phyloP scores from a whole-genome alignment of 2,888 invertebrate species.

The Habrosyne pyritoides region DNA sequence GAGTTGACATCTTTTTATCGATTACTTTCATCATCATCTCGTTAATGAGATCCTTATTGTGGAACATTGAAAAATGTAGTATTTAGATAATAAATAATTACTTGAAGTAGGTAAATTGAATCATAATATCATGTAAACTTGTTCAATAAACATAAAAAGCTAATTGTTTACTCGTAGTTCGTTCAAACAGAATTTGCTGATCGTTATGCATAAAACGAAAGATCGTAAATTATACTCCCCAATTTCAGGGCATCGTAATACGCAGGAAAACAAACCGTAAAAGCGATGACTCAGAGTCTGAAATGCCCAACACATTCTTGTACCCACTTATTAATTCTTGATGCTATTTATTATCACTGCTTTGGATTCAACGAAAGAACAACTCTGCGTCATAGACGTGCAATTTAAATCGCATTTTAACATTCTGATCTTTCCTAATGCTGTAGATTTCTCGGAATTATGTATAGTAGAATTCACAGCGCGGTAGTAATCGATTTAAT shows the following conservation, averaged over 20 bases:
- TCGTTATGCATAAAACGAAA: constrained; percentile 28
- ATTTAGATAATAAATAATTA: no score
- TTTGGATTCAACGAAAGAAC: neutral
- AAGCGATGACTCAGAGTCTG: constrained; percentile 28
- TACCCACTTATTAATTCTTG: neutral
- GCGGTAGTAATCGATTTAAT: neutral
- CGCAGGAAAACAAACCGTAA: constrained; percentile 37
- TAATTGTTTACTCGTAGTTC: constrained; percentile 3
- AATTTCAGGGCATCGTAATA: constrained; percentile 29
- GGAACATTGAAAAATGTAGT: no score
- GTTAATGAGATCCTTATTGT: neutral
- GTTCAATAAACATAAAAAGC: neutral
- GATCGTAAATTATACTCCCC: constrained; percentile 32
- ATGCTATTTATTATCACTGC: neutral
- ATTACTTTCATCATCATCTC: neutral
- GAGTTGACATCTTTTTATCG: neutral
- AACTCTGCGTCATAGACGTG: constrained; percentile 1
- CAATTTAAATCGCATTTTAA: neutral
- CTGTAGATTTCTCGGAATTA: neutral
- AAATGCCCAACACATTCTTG: constrained; percentile 13
- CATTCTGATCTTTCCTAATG: neutral
- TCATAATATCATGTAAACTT: neutral
- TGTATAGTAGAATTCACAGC: neutral
- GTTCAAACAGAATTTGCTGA: constrained; percentile 19
- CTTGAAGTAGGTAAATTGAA: no score